A percentile compares a stretch with the other conserved stretches of the same genome.
These are phyloP conservation scores for Melanostigma gelatinosum DNA, from an alignment of 2,113 vertebrate genomes.

Conservation along the genomic window DNA sequence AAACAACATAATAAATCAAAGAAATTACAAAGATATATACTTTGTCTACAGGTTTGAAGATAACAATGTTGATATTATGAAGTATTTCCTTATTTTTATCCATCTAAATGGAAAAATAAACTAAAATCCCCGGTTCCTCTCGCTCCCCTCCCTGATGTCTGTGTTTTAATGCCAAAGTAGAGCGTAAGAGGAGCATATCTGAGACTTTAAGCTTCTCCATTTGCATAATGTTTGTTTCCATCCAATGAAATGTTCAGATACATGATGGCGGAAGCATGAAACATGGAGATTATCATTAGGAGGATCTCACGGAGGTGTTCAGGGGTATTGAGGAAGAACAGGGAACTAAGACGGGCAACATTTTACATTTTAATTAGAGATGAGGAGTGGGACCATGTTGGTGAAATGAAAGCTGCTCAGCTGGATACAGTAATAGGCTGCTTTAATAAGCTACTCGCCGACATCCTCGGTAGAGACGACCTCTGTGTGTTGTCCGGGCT, in stretches of 20 bases:
- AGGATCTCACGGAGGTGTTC: constrained; percentile 51
- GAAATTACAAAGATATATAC: constrained; percentile 32
- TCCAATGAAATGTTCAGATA: constrained; percentile 61
- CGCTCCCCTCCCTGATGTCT: constrained; percentile 21
- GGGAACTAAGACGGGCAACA: constrained; percentile 46
- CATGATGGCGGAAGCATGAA: constrained; percentile 67
- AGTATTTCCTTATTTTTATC: constrained; percentile 25
- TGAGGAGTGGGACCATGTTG: constrained; percentile 27
- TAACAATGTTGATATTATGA: neutral
- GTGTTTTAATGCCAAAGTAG: constrained; percentile 50
- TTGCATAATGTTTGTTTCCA: constrained; percentile 73
- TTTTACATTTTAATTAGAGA: constrained; percentile 64
- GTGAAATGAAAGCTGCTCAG: constrained; percentile 37
- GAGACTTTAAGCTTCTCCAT: constrained; percentile 73
- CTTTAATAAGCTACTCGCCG: too few species aligned
- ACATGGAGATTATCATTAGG: constrained; percentile 73
- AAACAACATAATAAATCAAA: constrained; percentile 20
- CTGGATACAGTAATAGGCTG: neutral
- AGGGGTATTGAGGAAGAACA: constrained; percentile 59
- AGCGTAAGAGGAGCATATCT: constrained; percentile 63
- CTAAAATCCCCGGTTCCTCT: neutral
- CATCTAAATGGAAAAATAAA: constrained; percentile 42
- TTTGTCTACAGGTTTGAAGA: constrained; percentile 27
- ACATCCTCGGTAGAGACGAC: too few species aligned
- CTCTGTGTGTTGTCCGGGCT: too few species aligned